Percentiles rank a stretch among this genome's conserved stretches.
phyloP scores from a whole-genome alignment of 2,888 invertebrate species.

The Horisme vitalbata region DNA sequence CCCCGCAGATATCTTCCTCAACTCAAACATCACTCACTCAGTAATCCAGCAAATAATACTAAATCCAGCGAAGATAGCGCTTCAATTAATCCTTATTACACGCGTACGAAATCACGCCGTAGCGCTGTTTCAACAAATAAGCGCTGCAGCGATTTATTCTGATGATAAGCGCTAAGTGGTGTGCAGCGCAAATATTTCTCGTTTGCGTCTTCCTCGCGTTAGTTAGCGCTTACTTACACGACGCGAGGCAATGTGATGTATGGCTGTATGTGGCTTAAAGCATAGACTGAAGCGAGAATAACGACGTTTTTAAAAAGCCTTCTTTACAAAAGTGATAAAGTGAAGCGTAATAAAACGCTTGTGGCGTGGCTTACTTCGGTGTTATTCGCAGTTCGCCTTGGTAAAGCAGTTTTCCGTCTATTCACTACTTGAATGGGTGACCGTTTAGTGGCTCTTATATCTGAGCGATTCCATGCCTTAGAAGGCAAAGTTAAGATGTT shows the following conservation, averaged over 20 bases:
- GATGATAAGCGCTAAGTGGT: slow-evolving; percentile 66
- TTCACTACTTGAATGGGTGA: no score
- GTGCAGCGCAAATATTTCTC: slow-evolving; percentile 67
- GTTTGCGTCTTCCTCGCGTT: slow-evolving; percentile 65
- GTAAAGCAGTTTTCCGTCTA: no score
- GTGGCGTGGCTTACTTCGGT: no score
- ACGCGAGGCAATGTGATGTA: slow-evolving; percentile 45
- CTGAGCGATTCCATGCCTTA: no score
- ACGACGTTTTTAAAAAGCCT: no score
- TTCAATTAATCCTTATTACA: slow-evolving; percentile 43
- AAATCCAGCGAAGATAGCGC: slow-evolving; percentile 32
- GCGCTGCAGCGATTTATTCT: slow-evolving; percentile 52
- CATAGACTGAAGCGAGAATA: slow-evolving; percentile 7
- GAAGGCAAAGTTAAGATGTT: no score
- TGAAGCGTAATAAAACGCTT: no score
- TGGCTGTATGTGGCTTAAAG: slow-evolving; percentile 13
- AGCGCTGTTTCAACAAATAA: slow-evolving; percentile 48
- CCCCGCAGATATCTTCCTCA: slow-evolving; percentile 5
- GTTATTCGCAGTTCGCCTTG: no score
- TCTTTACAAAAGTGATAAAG: no score
- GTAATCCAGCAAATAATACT: slow-evolving; percentile 24
- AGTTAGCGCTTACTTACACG: slow-evolving; percentile 68
- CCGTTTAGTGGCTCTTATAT: no score
- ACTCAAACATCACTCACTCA: slow-evolving; percentile 17
- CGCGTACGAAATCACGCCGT: slow-evolving; percentile 41